A percentile compares a stretch with the other conserved stretches of the same genome.
These are phyloP conservation scores for Corythoichthys intestinalis DNA, from an alignment of 2,113 vertebrate genomes.

Conservation along the genomic window DNA sequence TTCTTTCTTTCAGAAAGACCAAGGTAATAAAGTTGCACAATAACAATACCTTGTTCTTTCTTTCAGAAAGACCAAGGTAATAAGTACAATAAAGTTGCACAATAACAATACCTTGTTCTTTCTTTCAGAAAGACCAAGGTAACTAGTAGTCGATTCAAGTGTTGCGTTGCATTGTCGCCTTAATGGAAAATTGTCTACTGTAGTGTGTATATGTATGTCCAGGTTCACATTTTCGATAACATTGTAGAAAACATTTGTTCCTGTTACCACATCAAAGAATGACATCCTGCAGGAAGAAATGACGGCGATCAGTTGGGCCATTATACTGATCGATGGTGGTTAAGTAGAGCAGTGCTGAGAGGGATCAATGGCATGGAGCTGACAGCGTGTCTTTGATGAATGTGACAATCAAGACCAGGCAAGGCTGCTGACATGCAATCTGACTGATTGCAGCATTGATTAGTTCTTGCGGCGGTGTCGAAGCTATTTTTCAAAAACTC, in stretches of 20 bases:
- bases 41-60: too few species aligned
- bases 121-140: too few species aligned
- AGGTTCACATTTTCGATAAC: neutral
- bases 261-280: neutral
- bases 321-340: slow-evolving; percentile 35
- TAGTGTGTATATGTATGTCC: neutral
- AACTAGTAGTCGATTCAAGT: too few species aligned
- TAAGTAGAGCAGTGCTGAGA: slow-evolving; percentile 31
- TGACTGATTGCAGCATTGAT: slow-evolving; percentile 34
- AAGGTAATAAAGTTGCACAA: too few species aligned
- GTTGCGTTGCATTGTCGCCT: neutral
- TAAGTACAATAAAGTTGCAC: too few species aligned
- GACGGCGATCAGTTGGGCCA: slow-evolving; percentile 1
- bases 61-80: too few species aligned
- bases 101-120: too few species aligned
- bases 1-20: too few species aligned
- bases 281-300: neutral
- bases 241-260: neutral
- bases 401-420: slow-evolving; percentile 30
- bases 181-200: neutral
- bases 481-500: neutral
- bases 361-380: slow-evolving; percentile 40
- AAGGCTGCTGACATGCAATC: slow-evolving; percentile 31
- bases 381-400: slow-evolving; percentile 33
- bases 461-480: neutral